Evolutionary conservation across 1,140 invertebrate species (phyloP).

Genomic region (Hypsibius dujardini): DNA sequence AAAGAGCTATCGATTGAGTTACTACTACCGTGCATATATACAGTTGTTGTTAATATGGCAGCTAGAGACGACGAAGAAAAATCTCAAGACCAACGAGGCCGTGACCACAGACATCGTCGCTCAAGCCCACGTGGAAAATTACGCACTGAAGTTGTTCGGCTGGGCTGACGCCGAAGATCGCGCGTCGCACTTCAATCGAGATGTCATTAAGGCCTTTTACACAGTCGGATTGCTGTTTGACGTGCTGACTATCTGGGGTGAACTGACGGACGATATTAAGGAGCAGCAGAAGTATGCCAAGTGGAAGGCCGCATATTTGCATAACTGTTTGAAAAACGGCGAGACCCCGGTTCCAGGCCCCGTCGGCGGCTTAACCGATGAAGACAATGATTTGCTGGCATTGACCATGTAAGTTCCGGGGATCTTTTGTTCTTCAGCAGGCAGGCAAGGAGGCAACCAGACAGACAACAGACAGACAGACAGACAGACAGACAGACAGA

Average conservation of each 20-base stretch:
- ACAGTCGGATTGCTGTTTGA: conserved; percentile 84
- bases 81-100: conserved; percentile 38
- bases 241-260: conserved; percentile 72
- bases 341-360: conserved; percentile 71
- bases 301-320: conserved; percentile 95
- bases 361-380: background rate
- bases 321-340: conserved; percentile 87
- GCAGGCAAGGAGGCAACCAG: too few species aligned
- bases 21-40: too few species aligned
- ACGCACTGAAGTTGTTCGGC: conserved; percentile 75
- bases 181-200: conserved; percentile 67
- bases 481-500: too few species aligned
- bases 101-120: conserved; percentile 78
- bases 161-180: conserved; percentile 84
- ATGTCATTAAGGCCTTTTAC: conserved; percentile 90
- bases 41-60: background rate
- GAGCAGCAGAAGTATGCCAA: conserved; percentile 55
- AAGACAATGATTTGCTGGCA: background rate
- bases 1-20: too few species aligned
- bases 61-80: conserved; percentile 53
- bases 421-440: background rate
- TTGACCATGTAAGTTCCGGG: background rate
- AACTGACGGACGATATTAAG: conserved; percentile 63
- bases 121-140: conserved; percentile 87
- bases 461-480: too few species aligned